Conservation (phyloP, 1,140 invertebrate species). For the Cotesia chilonis region DNA sequence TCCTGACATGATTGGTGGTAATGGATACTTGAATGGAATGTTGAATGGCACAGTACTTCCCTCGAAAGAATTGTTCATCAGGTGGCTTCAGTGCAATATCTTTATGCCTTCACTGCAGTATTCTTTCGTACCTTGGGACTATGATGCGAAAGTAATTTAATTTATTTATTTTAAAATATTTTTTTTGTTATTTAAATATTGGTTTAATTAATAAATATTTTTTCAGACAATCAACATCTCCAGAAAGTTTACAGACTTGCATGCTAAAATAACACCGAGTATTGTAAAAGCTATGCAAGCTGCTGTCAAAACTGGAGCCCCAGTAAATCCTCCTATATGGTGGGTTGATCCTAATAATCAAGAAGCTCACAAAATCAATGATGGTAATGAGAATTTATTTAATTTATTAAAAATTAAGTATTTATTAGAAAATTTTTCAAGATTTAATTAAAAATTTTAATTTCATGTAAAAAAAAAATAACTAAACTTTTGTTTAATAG, state of each 20-base stretch:
- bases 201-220: conserved; percentile 12
- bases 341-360: conserved; percentile 81
- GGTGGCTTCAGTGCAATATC: conserved; percentile 88
- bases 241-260: conserved; percentile 73
- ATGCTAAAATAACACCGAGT: conserved; percentile 71
- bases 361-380: conserved; percentile 72
- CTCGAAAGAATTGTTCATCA: conserved; percentile 83
- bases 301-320: conserved; percentile 72
- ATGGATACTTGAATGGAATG: conserved; percentile 73
- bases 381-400: conserved; percentile 63
- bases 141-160: conserved; percentile 70
- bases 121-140: conserved; percentile 89
- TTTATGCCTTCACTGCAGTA: conserved; percentile 91
- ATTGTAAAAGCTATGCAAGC: conserved; percentile 72
- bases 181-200: not conserved
- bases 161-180: conserved; percentile 19
- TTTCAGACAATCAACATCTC: conserved; percentile 72
- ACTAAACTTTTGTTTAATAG: conserved; percentile 63
- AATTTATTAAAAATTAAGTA: conserved; percentile 10
- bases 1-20: conserved; percentile 93
- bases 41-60: conserved; percentile 61
- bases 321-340: conserved; percentile 91
- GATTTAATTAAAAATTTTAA: conserved; percentile 7
- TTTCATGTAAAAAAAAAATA: conserved; percentile 15
- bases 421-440: conserved; percentile 20